Evolutionary conservation across 2,797 vertebrate species (phyloP), one percentile per base, ranked within the genome.

Genomic region (Chaunax sp.): DNA sequence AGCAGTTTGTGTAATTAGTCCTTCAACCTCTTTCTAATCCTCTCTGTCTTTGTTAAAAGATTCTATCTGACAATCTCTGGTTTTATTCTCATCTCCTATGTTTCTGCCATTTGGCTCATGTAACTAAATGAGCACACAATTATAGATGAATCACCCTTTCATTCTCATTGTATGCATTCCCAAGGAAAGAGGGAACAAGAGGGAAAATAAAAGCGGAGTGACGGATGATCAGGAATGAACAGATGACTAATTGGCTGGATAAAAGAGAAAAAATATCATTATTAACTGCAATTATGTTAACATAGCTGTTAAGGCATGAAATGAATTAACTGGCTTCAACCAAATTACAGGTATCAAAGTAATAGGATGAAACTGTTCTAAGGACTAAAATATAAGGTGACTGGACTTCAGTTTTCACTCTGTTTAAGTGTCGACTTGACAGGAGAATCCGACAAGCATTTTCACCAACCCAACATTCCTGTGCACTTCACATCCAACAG

Each of bases 1-100:
- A 64, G 58, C 37, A 38, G 65, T 54, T 40, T 35, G 45, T 19
- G 20, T 57, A 66, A 75, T 77, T 64, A 61, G 26, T 63, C 45
- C 19, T 33, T 58, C 20, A 14, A 38, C 40, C n/a, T 26, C 25
- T 59, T 62, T 62, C 16, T 75, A 75, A 77, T 61, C 23, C 51
- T 64, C 33, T 50, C 14, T n/a, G n/a, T 74, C 51, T 75, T 69
- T 61, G 53, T 69, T 41, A 56, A 63, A 57, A 20, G 0, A 51
- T 58, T 35, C 13, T 50, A 51, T 19, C n/a, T 43, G 35, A 45
- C n/a, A 26, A 37, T 47, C 35, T 51, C 19, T 35, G 19, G 15
- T 64, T 64, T 58, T 18, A 56, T 55, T 62, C 41, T 62, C 49
- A 20, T 59, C 12, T 64, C 22, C 19, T 41, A 51, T 64, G 49